Conservation (phyloP, 2,113 vertebrate species). For the Elephas maximus region DNA sequence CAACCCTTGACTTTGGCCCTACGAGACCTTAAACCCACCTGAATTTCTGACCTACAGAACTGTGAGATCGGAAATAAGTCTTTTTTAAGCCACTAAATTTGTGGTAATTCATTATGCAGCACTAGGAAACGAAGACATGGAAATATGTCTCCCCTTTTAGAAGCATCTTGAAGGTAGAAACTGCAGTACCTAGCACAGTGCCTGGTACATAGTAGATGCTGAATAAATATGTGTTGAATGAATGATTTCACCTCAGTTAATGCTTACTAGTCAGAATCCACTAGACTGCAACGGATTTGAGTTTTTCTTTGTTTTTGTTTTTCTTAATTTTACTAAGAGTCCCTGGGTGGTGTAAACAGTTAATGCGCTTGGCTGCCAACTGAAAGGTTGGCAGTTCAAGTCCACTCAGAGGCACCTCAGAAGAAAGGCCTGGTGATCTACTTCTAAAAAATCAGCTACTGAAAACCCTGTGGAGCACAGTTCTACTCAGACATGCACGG, state of each 20-base stretch:
- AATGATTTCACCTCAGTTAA: background rate
- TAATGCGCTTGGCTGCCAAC: background rate
- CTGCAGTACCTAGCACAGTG: background rate
- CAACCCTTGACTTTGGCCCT: background rate
- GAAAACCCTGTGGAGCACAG: background rate
- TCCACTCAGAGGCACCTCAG: background rate
- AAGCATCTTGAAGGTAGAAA: background rate
- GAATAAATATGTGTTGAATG: background rate
- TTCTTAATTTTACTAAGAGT: background rate
- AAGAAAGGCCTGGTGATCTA: background rate
- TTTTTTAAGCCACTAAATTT: background rate
- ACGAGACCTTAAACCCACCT: background rate
- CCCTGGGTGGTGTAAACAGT: background rate
- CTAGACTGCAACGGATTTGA: no score
- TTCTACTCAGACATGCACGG: no score
- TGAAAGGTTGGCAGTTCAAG: background rate
- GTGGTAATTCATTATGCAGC: background rate
- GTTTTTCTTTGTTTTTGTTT: no score
- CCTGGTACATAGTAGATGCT: background rate
- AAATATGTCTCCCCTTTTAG: background rate
- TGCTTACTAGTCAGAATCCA: background rate
- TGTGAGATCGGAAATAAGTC: background rate
- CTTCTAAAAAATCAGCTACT: background rate
- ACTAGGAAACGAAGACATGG: background rate
- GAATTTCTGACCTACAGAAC: background rate